Evolutionary conservation across 2,113 vertebrate species (phyloP), one percentile per base, ranked within the genome.

Genomic region (Sebastes fasciatus): DNA sequence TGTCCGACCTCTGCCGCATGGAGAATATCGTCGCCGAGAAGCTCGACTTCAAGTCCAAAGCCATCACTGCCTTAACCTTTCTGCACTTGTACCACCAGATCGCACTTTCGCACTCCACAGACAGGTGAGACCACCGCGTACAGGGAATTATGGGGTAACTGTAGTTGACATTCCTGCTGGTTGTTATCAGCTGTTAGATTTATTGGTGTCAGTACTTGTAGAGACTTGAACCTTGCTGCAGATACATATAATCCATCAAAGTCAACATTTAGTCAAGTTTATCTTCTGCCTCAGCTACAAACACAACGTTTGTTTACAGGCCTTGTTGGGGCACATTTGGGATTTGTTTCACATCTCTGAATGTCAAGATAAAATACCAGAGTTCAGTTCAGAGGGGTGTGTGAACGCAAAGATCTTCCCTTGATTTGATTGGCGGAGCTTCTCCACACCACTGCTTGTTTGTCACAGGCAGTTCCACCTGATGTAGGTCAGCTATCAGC

Each of bases 21-120:
- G 98, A 99, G 94, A 98, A 98, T 91, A 99, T 99, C 7, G 95
- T 99, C 86, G 95, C 97, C 0, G 97, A 98, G 83, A 99, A 99
- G 93, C 95, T 99, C 90, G 91, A 97, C 96, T 98, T 97, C 95
- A 96, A 98, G 91, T 96, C 97, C 91, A 96, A 97, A 96, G 97
- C 98, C 93, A 93, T 98, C 96, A 99, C 98, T 85, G 98, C 98
- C 96, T 98, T 99, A 96, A 98, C 97, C 79, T 99, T 99, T 91
- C 96, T 99, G 95, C 97, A 98, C 95, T 94, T 99, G 89, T 99
- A 98, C 94, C 97, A 98, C 84, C 88, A 96, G 85, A 96, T 99
- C 51, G 76, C 96, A 73, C 91, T 96, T 61, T 96, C 94, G 43
- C 97, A 98, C 95, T 95, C 94, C 93, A 96, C 96, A 70, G 95